Base-by-base conservation (phyloP, 2,888 invertebrate genomes). In the Kuschelorhynchus macadamiae region DNA sequence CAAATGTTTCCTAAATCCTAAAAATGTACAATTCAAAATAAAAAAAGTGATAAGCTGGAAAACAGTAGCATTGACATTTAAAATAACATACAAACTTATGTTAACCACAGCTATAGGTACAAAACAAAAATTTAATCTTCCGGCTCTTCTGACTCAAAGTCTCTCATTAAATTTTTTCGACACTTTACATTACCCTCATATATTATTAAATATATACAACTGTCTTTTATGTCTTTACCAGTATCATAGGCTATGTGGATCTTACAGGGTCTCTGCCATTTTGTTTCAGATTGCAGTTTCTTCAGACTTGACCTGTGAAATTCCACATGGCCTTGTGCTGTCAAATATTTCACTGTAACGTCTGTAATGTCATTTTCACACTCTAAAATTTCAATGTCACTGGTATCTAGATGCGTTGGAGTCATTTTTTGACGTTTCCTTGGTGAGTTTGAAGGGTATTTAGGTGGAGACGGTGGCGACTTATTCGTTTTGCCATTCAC, bases 181-280 rank as follows among this genome's bases (percentile, higher is more conserved):
- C 89, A 89, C 74, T 87, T 88, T 74, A 85, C 86, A 71, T 88
- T 88, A 76, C 87, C 88, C 62, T 87, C 86, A 75, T 90, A 91
- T 64, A 87, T 84, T 71, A 90, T 85, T 66, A 85, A 82, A 85
- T 89, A 88, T 75, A 90, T 87, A 4, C 87, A 86, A 74, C 86
- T 88, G 75, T 88, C 87, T 16, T 87, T 87, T 61, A 85, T 76
- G 77, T 86, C 86, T 39, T 59, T 67, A 8, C 85, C 85, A 61
- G 86, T 85, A 68, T 85, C 85, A 79, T 89, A 90, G 21, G 88
- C 88, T 12, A 90, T 86, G 80, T 89, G 88, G 53, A 90, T 79
- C 77, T 88, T 89, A 77, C 89, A 89, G 47, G 87, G 87, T 60
- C 89, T 83, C 70, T 86, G 86, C 89, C 90, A 90, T 74, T 86